phyloP scores from a whole-genome alignment of 2,888 invertebrate genomes.

The Podabrus alpinus region DNA sequence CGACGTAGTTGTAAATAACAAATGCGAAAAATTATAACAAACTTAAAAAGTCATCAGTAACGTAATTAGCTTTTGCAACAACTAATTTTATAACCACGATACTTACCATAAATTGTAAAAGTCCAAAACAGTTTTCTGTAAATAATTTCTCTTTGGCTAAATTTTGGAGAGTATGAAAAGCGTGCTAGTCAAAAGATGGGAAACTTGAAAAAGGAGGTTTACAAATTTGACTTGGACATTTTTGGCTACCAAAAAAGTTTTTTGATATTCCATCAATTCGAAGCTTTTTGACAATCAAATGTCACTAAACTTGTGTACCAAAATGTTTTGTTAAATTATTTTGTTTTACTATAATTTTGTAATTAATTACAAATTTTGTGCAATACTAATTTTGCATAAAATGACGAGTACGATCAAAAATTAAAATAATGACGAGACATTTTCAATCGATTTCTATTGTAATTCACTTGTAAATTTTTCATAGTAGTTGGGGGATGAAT shows the following conservation, averaged over 20 bases:
- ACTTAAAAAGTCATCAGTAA: background rate
- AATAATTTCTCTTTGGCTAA: background rate
- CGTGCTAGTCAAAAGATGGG: background rate
- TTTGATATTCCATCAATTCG: slow-evolving; percentile 36
- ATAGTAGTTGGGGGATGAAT: slow-evolving; percentile 24
- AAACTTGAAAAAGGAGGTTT: background rate
- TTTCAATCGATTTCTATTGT: slow-evolving; percentile 20
- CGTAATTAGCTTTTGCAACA: background rate
- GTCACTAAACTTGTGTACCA: slow-evolving; percentile 30
- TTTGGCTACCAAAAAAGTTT: background rate
- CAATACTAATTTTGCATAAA: slow-evolving; percentile 29
- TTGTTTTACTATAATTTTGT: background rate
- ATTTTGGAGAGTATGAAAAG: background rate
- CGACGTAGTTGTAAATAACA: background rate
- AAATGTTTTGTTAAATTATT: background rate
- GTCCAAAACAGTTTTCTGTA: background rate
- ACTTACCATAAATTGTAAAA: background rate
- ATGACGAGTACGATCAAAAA: slow-evolving; percentile 24
- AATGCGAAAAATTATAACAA: background rate
- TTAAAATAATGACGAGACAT: background rate
- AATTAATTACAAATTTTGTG: slow-evolving; percentile 4
- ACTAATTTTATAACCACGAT: background rate
- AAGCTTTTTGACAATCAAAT: slow-evolving; percentile 51
- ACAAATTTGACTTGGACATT: background rate
- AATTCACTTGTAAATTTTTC: slow-evolving; percentile 25